Evolutionary conservation across 2,888 invertebrate genomes (phyloP).

Genomic region (Scaeva pyrastri): DNA sequence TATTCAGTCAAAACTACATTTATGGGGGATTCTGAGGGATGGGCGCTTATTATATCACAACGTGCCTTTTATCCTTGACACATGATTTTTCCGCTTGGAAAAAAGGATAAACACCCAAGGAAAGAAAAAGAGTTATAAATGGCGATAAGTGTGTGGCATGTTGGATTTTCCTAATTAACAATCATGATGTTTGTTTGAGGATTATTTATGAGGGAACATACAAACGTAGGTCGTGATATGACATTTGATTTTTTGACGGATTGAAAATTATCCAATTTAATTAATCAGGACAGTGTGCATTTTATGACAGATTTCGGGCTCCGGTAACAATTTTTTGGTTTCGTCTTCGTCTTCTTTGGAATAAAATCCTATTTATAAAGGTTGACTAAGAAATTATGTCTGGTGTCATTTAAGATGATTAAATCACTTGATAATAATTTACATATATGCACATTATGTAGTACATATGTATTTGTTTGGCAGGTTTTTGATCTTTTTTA

Average conservation of each 20-base stretch:
- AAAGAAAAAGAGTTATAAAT: slow-evolving; percentile 2
- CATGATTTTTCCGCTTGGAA: background rate
- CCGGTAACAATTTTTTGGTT: too few species aligned
- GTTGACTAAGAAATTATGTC: too few species aligned
- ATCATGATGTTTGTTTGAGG: background rate
- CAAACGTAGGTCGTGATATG: background rate
- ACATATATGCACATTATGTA: too few species aligned
- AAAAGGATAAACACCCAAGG: background rate
- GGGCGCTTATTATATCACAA: slow-evolving; percentile 5
- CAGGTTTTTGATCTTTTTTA: too few species aligned
- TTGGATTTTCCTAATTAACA: slow-evolving; percentile 11
- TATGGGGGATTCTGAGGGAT: background rate
- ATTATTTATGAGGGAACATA: background rate
- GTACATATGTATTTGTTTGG: too few species aligned
- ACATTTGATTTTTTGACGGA: background rate
- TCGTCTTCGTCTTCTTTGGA: too few species aligned
- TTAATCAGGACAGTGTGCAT: background rate
- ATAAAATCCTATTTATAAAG: too few species aligned
- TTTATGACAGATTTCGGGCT: background rate
- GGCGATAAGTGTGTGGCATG: background rate
- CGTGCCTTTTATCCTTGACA: slow-evolving; percentile 24
- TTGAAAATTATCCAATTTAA: background rate
- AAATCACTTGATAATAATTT: too few species aligned
- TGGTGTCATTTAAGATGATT: too few species aligned
- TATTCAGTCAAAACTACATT: background rate